Evolutionary conservation across 2,113 vertebrate species (phyloP).

Genomic region (Axis porcinus): DNA sequence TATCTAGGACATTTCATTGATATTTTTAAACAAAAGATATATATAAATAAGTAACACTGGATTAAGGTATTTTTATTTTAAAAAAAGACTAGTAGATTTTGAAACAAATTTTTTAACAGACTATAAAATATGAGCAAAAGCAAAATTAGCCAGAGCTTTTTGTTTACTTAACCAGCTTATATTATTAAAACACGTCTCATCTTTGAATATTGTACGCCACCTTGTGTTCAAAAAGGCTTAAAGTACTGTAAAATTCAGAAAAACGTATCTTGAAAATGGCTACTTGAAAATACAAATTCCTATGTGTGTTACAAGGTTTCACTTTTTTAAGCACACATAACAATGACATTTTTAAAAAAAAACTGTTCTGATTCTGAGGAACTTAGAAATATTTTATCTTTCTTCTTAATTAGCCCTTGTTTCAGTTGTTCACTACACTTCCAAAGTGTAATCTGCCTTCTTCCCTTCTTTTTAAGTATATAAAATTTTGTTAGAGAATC

Average conservation of each 20-base stretch:
- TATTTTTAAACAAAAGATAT: not conserved
- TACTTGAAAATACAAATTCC: not conserved
- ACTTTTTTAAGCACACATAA: not conserved
- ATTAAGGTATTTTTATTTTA: not conserved
- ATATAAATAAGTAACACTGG: not conserved
- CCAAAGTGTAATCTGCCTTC: not conserved
- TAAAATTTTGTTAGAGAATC: not conserved
- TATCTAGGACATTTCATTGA: not conserved
- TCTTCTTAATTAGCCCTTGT: not conserved
- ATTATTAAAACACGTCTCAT: not conserved
- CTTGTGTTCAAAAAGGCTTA: constrained; percentile 74
- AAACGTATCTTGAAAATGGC: accelerated
- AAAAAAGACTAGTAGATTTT: not conserved
- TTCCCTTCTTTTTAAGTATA: not conserved
- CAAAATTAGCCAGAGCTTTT: constrained; percentile 53
- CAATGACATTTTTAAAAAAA: not conserved
- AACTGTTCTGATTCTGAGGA: not conserved
- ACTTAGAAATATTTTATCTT: not conserved
- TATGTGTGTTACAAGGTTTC: not conserved
- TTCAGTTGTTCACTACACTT: not conserved
- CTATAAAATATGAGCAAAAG: not conserved
- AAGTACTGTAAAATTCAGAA: not conserved
- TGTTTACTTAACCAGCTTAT: constrained; percentile 45
- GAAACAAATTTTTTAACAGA: not conserved
- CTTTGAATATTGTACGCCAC: constrained; percentile 77